A percentile compares a stretch with the other conserved stretches of the same genome.
Conservation (phyloP, 2,797 vertebrate genomes). For the Ctenosaura bakeri region DNA sequence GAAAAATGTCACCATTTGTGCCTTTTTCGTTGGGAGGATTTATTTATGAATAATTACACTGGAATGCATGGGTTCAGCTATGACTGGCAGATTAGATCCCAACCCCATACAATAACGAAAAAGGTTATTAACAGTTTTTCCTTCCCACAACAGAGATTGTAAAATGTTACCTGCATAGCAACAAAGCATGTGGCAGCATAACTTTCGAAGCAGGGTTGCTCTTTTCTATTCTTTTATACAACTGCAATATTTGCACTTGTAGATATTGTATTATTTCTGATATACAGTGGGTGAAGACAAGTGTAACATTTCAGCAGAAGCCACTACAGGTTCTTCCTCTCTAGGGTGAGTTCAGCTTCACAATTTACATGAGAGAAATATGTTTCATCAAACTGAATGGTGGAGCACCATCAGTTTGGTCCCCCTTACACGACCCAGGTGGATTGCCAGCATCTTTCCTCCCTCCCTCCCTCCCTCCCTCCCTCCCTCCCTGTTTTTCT, state of each 20-base stretch:
- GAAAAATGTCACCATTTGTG: conserved; percentile 68
- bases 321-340: background rate
- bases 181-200: conserved; percentile 60
- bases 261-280: background rate
- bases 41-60: conserved; percentile 74
- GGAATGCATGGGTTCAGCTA: conserved; percentile 63
- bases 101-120: conserved; percentile 70
- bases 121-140: conserved; percentile 62
- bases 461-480: conserved; percentile 11
- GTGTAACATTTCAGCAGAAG: conserved; percentile 18
- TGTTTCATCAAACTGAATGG: background rate
- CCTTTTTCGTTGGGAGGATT: conserved; percentile 66
- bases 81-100: conserved; percentile 73
- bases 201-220: conserved; percentile 71
- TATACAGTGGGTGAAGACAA: conserved; percentile 31
- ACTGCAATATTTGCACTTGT: no score
- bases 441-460: background rate
- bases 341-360: background rate
- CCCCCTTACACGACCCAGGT: background rate
- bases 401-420: background rate
- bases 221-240: conserved; percentile 18
- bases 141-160: conserved; percentile 48
- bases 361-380: background rate
- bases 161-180: conserved; percentile 61
- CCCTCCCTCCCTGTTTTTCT: rapidly evolving